A percentile compares a stretch with the other conserved stretches of the same genome.
Evolutionary conservation across 2,888 invertebrate genomes (phyloP).

Genomic region (Dilophus febrilis): DNA sequence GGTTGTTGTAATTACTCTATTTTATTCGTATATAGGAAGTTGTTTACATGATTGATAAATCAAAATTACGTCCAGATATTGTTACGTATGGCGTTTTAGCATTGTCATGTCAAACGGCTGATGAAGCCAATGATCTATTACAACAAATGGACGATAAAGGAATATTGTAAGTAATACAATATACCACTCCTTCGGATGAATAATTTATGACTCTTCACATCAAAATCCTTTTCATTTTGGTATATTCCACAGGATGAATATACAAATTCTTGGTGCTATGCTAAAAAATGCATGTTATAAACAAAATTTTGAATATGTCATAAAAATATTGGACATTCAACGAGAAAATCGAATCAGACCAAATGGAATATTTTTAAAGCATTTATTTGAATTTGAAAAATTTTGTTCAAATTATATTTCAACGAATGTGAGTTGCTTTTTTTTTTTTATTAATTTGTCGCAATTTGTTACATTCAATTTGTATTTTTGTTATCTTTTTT

Average conservation of each 20-base stretch:
- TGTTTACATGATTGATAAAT: slow-evolving; percentile 35
- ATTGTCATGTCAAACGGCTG: slow-evolving; percentile 49
- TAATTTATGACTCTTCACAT: no score
- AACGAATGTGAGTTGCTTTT: slow-evolving; percentile 33
- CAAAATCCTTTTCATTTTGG: no score
- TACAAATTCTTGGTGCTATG: slow-evolving; percentile 58
- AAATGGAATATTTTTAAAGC: slow-evolving; percentile 40
- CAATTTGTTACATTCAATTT: no score
- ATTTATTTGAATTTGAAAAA: slow-evolving; percentile 43
- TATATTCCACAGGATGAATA: slow-evolving; percentile 44
- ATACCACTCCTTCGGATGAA: slow-evolving; percentile 3
- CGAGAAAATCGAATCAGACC: slow-evolving; percentile 42
- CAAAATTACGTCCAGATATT: slow-evolving; percentile 46
- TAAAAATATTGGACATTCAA: slow-evolving; percentile 48
- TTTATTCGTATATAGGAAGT: slow-evolving; percentile 33
- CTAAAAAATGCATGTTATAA: slow-evolving; percentile 43
- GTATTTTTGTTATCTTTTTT: no score
- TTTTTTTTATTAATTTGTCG: no score
- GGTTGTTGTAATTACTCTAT: no score
- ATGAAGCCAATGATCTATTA: slow-evolving; percentile 46
- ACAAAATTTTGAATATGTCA: slow-evolving; percentile 46
- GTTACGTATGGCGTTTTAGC: slow-evolving; percentile 78
- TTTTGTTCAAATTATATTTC: slow-evolving; percentile 36
- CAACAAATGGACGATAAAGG: slow-evolving; percentile 49
- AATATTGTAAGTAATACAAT: slow-evolving; percentile 34